phyloP scores from a whole-genome alignment of 2,888 invertebrate genomes.

The Caenorhabditis sulstoni region DNA sequence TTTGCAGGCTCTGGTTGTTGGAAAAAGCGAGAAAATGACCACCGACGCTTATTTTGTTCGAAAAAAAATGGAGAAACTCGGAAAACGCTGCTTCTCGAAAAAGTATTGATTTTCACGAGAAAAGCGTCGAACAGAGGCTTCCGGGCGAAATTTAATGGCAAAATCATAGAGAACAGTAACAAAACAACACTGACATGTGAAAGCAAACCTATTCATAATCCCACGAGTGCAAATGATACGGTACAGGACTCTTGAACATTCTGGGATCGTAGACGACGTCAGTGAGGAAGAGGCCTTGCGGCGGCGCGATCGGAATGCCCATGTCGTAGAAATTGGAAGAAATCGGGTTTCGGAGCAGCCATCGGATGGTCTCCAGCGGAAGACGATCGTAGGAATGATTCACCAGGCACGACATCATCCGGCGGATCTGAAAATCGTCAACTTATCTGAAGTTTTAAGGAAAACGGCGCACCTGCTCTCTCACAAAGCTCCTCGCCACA shows the following conservation, averaged over 20 bases:
- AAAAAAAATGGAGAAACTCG: too few relatives aligned
- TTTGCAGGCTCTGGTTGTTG: too few relatives aligned
- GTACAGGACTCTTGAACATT: constrained; percentile 69
- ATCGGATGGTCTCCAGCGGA: constrained; percentile 52
- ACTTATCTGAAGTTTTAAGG: neutral
- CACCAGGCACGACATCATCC: constrained; percentile 75
- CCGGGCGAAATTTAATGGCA: neutral
- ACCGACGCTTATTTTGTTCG: too few relatives aligned
- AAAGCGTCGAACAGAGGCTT: too few relatives aligned
- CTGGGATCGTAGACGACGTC: constrained; percentile 73
- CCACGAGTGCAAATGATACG: constrained; percentile 70
- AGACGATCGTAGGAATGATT: constrained; percentile 64
- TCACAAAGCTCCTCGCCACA: constrained; percentile 69
- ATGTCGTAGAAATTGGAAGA: constrained; percentile 66
- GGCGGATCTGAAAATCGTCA: constrained; percentile 68
- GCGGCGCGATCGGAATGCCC: constrained; percentile 67
- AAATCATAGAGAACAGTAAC: neutral
- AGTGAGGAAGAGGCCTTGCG: constrained; percentile 71
- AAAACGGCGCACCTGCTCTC: constrained; percentile 69
- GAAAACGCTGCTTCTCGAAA: constrained; percentile 36
- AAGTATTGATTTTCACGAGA: constrained; percentile 36
- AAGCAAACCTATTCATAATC: constrained; percentile 59
- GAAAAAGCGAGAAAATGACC: too few relatives aligned
- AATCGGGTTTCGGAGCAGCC: constrained; percentile 72
- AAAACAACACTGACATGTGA: neutral